These are phyloP conservation scores for Callocephalon fimbriatum DNA, from an alignment of 2,113 vertebrate genomes.

Conservation along the genomic window DNA sequence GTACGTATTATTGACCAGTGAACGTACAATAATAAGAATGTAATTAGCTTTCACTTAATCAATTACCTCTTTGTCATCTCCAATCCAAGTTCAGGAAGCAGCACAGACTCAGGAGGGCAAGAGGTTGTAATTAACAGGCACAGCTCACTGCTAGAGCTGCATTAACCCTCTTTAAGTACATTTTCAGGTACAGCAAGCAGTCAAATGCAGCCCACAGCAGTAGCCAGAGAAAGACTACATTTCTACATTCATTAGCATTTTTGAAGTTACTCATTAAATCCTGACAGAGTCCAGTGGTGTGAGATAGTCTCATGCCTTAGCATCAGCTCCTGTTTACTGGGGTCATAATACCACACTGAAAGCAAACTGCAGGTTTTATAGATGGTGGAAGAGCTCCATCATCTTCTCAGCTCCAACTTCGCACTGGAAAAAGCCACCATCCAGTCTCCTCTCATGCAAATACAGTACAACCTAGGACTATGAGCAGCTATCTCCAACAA, in stretches of 20 bases:
- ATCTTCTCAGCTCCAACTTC: background rate
- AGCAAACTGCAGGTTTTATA: background rate
- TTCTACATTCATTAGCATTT: background rate
- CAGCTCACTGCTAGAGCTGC: background rate
- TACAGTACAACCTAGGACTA: background rate
- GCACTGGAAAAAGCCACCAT: background rate
- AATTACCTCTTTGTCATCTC: constrained; percentile 18
- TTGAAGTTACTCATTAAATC: constrained; percentile 16
- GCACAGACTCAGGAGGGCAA: background rate
- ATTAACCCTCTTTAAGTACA: background rate
- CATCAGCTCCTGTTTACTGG: background rate
- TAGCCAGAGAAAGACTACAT: background rate
- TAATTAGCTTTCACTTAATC: constrained; percentile 47
- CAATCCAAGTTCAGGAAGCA: constrained; percentile 10
- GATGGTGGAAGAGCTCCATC: background rate
- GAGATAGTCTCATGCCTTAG: background rate
- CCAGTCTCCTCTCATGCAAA: background rate
- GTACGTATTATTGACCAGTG: background rate
- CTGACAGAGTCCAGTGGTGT: background rate
- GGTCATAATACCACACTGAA: background rate
- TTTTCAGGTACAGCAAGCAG: background rate
- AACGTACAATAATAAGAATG: background rate
- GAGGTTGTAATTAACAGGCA: background rate
- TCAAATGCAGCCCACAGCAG: background rate
- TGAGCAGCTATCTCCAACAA: accelerated